Conservation (phyloP, 2,797 vertebrate species). For the Jordanella pulchra region DNA sequence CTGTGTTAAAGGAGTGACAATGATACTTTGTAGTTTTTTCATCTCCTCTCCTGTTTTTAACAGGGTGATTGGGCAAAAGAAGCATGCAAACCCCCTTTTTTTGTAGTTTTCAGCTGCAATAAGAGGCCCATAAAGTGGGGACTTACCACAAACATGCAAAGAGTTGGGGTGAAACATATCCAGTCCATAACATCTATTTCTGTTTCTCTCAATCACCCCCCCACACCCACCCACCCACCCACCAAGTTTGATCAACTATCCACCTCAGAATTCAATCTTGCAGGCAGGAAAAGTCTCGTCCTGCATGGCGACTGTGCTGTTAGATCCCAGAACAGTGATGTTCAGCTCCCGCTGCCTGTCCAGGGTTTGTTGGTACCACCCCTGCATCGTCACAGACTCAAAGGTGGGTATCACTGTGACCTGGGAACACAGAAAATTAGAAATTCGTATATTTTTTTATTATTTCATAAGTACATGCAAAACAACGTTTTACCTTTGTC, state of each 20-base stretch:
- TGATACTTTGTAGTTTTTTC: constrained; percentile 29
- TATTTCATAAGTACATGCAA: not conserved
- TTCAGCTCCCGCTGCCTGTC: constrained; percentile 78
- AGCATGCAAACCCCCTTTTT: constrained; percentile 38
- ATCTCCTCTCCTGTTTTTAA: constrained; percentile 49
- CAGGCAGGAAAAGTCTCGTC: constrained; percentile 96
- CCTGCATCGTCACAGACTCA: constrained; percentile 88
- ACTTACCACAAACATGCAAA: constrained; percentile 25
- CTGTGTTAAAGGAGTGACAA: constrained; percentile 33
- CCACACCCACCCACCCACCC: too few species aligned
- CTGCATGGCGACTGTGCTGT: constrained; percentile 97
- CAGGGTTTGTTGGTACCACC: constrained; percentile 93
- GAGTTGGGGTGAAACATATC: not conserved
- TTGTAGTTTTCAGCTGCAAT: constrained; percentile 2
- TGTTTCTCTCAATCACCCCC: constrained; percentile 11
- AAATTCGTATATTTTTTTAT: not conserved
- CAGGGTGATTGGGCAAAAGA: constrained; percentile 49
- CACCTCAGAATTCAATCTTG: constrained; percentile 94
- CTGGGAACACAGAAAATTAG: constrained; percentile 58
- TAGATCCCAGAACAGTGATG: constrained; percentile 80
- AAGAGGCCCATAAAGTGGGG: constrained; percentile 14
- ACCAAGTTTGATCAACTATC: not conserved
- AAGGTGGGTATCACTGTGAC: constrained; percentile 86
- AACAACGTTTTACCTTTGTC: not conserved
- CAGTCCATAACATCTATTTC: not conserved